These are phyloP conservation scores for Drosophila ambigua DNA, from an alignment of 1,140 invertebrate genomes.

Conservation along the genomic window DNA sequence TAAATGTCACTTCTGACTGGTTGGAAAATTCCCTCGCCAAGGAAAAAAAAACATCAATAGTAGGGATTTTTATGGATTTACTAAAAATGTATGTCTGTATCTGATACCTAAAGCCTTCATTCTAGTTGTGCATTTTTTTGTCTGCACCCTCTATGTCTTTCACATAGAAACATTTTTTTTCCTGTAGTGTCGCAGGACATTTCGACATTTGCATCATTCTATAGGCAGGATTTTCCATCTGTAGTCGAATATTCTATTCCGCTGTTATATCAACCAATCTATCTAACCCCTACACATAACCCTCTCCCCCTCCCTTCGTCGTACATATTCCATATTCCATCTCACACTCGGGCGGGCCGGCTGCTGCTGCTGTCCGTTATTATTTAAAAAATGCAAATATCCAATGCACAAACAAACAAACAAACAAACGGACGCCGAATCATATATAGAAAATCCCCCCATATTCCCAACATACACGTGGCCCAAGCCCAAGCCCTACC, in stretches of 20 bases:
- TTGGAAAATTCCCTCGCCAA: no score
- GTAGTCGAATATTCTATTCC: conserved; percentile 7
- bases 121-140: background rate
- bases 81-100: background rate
- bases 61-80: no score
- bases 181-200: no score
- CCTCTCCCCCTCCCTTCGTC: background rate
- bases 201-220: conserved; percentile 2
- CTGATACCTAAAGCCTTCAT: no score
- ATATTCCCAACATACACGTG: no score
- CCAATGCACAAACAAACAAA: conserved; percentile 26
- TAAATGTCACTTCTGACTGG: no score
- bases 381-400: conserved; percentile 47
- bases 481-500: no score
- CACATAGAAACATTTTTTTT: background rate
- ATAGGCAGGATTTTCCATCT: background rate
- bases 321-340: conserved; percentile 1
- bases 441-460: background rate
- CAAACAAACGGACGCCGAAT: conserved; percentile 22
- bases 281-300: no score
- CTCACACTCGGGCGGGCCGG: background rate
- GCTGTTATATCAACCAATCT: no score
- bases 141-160: no score
- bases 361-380: conserved; percentile 11
- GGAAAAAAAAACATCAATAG: background rate